Percentiles rank a stretch among this genome's conserved stretches.
Conservation (phyloP, 2,797 vertebrate species). For the Anabacerthia variegaticeps region DNA sequence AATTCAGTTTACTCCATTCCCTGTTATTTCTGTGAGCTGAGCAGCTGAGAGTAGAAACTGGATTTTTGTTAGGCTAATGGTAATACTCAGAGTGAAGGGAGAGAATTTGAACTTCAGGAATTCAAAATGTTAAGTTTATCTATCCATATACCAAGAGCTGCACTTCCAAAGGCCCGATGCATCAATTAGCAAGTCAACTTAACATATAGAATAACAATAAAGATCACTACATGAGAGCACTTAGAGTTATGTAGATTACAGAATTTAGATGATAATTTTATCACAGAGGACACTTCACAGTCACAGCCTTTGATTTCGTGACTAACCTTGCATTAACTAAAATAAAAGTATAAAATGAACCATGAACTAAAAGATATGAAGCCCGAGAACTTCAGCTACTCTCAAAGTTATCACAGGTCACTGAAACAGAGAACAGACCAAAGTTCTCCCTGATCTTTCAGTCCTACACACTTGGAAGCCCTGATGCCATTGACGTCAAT, state of each 20-base stretch:
- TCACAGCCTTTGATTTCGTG: not conserved
- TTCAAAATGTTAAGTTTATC: not conserved
- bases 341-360: not conserved
- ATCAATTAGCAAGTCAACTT: not conserved
- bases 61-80: not conserved
- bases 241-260: not conserved
- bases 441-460: not conserved
- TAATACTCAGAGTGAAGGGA: not conserved
- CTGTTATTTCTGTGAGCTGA: not conserved
- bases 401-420: not conserved
- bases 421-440: not conserved
- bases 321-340: not conserved
- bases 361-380: not conserved
- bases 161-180: not conserved
- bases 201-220: not conserved
- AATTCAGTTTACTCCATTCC: not conserved
- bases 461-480: not conserved
- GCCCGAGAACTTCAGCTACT: not conserved
- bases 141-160: not conserved
- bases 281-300: not conserved
- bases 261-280: not conserved
- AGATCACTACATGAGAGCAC: not conserved
- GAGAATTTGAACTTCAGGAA: not conserved
- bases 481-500: conserved; percentile 5
- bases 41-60: not conserved